Conservation (phyloP, 2,888 invertebrate genomes). For the Drymonia ruficornis region DNA sequence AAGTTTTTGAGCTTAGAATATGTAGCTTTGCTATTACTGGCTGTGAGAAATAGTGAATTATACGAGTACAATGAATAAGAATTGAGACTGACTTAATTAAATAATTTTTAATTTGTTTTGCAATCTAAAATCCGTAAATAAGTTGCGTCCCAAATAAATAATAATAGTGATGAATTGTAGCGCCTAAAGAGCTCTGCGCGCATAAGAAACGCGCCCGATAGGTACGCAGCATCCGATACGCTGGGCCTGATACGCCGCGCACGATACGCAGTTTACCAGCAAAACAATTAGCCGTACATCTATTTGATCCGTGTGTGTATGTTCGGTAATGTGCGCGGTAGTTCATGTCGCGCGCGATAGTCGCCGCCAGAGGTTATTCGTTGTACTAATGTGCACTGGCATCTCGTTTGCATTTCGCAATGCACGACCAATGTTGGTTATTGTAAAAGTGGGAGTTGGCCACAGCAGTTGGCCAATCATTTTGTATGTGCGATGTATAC, state of each 20-base stretch:
- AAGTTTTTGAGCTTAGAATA: too few relatives aligned
- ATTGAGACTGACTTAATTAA: too few relatives aligned
- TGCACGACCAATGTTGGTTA: constrained; percentile 35
- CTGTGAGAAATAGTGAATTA: too few relatives aligned
- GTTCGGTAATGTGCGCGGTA: constrained; percentile 74
- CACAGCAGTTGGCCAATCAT: not conserved
- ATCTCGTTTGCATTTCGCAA: constrained; percentile 73
- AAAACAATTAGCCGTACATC: constrained; percentile 12
- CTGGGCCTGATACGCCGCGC: not conserved
- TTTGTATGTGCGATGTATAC: too few relatives aligned
- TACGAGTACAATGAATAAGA: too few relatives aligned
- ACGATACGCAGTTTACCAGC: not conserved
- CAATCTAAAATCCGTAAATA: too few relatives aligned
- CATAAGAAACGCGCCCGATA: too few relatives aligned
- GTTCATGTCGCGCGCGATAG: constrained; percentile 81
- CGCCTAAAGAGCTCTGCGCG: too few relatives aligned
- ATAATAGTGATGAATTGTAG: too few relatives aligned
- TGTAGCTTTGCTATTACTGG: too few relatives aligned
- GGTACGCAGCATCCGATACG: not conserved
- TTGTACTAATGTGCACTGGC: constrained; percentile 79
- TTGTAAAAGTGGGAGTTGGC: constrained; percentile 9
- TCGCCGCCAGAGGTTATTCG: constrained; percentile 79
- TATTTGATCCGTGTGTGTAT: constrained; percentile 45
- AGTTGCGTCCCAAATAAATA: too few relatives aligned
- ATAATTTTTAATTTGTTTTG: too few relatives aligned